Conservation (phyloP, 2,888 invertebrate genomes). For the Sisyra nigra region DNA sequence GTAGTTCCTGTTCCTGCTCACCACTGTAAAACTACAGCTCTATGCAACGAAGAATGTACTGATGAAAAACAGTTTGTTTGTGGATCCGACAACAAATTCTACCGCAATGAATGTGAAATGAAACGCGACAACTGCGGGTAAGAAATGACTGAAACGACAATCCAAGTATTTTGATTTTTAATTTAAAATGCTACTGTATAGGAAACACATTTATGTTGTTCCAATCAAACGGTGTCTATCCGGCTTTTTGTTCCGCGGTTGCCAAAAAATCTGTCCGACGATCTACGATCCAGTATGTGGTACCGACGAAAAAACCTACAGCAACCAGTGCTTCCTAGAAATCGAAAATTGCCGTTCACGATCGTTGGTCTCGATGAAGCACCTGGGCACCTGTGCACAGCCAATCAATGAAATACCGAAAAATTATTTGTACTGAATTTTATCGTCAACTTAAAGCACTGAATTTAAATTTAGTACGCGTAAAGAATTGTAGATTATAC, state of each 20-base stretch:
- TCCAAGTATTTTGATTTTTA: not conserved
- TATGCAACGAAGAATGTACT: constrained; percentile 60
- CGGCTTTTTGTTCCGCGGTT: constrained; percentile 73
- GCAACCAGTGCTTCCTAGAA: constrained; percentile 82
- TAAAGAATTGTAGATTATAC: too few relatives aligned
- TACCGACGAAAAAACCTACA: constrained; percentile 83
- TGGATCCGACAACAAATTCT: constrained; percentile 79
- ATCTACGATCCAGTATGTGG: constrained; percentile 87
- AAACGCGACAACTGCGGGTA: constrained; percentile 79
- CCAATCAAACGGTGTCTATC: constrained; percentile 74
- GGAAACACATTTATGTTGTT: constrained; percentile 82
- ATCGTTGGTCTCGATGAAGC: constrained; percentile 57
- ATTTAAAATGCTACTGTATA: constrained; percentile 20
- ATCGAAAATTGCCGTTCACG: constrained; percentile 81
- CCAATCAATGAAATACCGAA: constrained; percentile 71
- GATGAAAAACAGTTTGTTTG: constrained; percentile 68
- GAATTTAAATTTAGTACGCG: too few relatives aligned
- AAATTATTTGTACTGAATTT: constrained; percentile 61
- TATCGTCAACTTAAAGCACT: too few relatives aligned
- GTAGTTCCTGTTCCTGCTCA: constrained; percentile 69
- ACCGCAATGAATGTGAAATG: constrained; percentile 83
- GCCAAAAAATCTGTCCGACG: constrained; percentile 70
- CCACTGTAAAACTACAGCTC: constrained; percentile 73
- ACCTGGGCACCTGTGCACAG: constrained; percentile 73
- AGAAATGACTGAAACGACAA: constrained; percentile 12